These are phyloP conservation scores for Ypsolopha sequella DNA, from an alignment of 2,888 invertebrate genomes.

Conservation along the genomic window DNA sequence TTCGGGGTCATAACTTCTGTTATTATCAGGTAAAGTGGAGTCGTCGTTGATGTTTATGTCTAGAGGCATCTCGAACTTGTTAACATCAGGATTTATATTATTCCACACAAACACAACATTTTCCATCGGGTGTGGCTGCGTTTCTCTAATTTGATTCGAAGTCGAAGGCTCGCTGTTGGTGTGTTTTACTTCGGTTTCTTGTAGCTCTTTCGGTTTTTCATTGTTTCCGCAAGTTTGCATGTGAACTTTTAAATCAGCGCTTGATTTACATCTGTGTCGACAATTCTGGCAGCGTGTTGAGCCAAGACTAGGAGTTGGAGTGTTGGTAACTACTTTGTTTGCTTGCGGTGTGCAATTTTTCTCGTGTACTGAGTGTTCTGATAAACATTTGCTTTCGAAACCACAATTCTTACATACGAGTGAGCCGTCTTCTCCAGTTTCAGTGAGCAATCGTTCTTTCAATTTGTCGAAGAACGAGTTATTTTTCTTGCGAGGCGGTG, in stretches of 20 bases:
- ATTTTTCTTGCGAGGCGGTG: slow-evolving; percentile 69
- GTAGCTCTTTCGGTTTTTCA: slow-evolving; percentile 30
- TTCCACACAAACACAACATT: slow-evolving; percentile 88
- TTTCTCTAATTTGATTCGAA: slow-evolving; percentile 38
- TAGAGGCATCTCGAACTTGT: slow-evolving; percentile 50
- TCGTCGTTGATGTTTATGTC: slow-evolving; percentile 59
- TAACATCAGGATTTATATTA: slow-evolving; percentile 65
- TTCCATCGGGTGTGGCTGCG: slow-evolving; percentile 81
- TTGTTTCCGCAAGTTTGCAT: slow-evolving; percentile 77
- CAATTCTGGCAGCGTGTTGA: slow-evolving; percentile 89
- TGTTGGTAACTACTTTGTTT: slow-evolving; percentile 42
- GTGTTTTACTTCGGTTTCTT: slow-evolving; percentile 36
- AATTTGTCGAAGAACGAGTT: slow-evolving; percentile 87
- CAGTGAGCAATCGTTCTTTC: slow-evolving; percentile 79
- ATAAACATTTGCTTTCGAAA: slow-evolving; percentile 83
- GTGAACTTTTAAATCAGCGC: slow-evolving; percentile 81
- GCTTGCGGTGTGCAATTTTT: slow-evolving; percentile 72
- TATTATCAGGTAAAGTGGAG: slow-evolving; percentile 46
- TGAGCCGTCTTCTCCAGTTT: slow-evolving; percentile 74
- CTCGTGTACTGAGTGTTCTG: slow-evolving; percentile 85
- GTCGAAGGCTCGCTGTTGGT: slow-evolving; percentile 34
- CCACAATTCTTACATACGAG: slow-evolving; percentile 79
- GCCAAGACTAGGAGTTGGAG: slow-evolving; percentile 63
- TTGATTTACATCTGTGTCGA: slow-evolving; percentile 88
- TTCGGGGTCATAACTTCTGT: slow-evolving; percentile 44